A percentile compares a stretch with the other conserved stretches of the same genome.
Evolutionary conservation across 2,797 vertebrate species (phyloP).

Genomic region (Melanogrammus aeglefinus): DNA sequence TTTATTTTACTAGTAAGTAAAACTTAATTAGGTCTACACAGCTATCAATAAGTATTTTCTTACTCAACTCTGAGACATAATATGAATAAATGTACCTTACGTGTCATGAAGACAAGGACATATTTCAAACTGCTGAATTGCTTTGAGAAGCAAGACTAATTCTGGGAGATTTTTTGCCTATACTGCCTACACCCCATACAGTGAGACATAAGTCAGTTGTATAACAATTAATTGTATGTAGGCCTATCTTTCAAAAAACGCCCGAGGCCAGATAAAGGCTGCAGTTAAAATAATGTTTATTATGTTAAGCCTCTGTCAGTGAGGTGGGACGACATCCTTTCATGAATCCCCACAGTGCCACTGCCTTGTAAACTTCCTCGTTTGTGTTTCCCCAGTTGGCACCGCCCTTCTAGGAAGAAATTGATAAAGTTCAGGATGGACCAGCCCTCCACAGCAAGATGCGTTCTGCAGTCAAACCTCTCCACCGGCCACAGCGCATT

Average conservation of each 20-base stretch:
- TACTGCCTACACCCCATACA: background rate
- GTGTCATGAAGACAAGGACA: too few species aligned
- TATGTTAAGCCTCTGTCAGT: background rate
- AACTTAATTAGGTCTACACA: background rate
- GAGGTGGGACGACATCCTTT: background rate
- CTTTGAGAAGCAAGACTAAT: background rate
- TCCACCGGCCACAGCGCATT: background rate
- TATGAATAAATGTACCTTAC: background rate
- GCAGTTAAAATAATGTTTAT: background rate
- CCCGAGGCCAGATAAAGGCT: background rate
- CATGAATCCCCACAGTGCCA: background rate
- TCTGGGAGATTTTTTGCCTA: background rate
- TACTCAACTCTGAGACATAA: background rate
- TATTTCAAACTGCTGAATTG: background rate
- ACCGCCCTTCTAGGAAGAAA: background rate
- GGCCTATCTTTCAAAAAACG: too few species aligned
- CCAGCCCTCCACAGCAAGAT: background rate
- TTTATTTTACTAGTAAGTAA: background rate
- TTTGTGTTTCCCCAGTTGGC: background rate
- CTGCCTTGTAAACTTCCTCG: background rate
- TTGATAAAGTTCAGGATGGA: background rate
- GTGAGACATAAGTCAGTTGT: too few species aligned
- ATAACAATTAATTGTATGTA: background rate
- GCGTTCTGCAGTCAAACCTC: background rate
- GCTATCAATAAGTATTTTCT: background rate